Base-by-base conservation (phyloP, 2,113 vertebrate species). In the Sylvia atricapilla region DNA sequence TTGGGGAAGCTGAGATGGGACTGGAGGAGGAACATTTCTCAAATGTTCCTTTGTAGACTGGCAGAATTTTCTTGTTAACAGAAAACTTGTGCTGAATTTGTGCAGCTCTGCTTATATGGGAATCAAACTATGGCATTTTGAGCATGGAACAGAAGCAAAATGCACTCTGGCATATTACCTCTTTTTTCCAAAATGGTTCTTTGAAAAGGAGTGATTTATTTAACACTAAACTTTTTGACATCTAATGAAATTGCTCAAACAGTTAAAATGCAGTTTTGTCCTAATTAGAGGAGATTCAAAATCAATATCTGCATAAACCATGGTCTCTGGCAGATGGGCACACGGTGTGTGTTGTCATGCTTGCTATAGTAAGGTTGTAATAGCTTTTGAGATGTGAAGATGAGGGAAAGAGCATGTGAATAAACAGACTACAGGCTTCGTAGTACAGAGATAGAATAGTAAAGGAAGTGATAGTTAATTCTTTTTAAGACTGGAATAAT, bases 281-380 rank as follows among this genome's bases (percentile, higher is more conserved):
- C 10, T 39, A 33, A 0, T 44, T 72, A 47, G 56, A 59, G 68
- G 21, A 76, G 23, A 70, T 46, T n/a, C 31, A 4, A 13, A 28
- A 25, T 58, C 25, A 33, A 14, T 23, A 47, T 17, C 41, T 76
- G 35, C 6, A 8, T 39, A 59, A 75, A 33, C n/a, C 6, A 2
- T 1, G 3, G 13, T 63, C 11, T 81, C 30, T 59, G 43, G 31
- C 11, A 28, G 31, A 7, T 30, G 50, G 9, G 8, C 15, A 15
- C 17, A 20, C 1, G 3, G 7, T n/a, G 9, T n/a, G 9, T 19
- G 6, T 5, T 37, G 41, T 52, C 19, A 6, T 27, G 46, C 22
- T 46, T 21, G 9, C 28, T 23, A 6, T 6, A 52, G 47, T 33
- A 35, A 44, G 39, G 30, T 7, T 62, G 41, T 13, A 53, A 27